Conservation (phyloP, 2,113 vertebrate species). For the Engystomops pustulosus region DNA sequence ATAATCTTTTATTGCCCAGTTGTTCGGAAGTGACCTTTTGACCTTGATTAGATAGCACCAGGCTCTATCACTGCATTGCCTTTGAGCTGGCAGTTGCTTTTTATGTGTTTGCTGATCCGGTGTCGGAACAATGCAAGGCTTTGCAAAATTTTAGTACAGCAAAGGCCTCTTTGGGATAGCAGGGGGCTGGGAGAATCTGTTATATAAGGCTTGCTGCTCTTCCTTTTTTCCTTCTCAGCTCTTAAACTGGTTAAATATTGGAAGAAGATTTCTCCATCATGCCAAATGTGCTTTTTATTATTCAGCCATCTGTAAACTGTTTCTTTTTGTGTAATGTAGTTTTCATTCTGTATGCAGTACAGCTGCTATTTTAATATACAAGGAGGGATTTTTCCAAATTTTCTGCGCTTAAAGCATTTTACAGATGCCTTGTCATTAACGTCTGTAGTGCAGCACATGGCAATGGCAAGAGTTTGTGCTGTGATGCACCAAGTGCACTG, state of each 20-base stretch:
- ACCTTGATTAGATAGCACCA: slow-evolving; percentile 98
- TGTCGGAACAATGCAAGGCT: slow-evolving; percentile 90
- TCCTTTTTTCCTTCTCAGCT: slow-evolving; percentile 21
- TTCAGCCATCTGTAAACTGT: slow-evolving; percentile 38
- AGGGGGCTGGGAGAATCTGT: slow-evolving; percentile 65
- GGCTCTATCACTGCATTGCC: slow-evolving; percentile 90
- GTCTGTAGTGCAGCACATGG: slow-evolving; percentile 3
- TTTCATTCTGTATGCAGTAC: slow-evolving; percentile 13
- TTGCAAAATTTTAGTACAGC: slow-evolving; percentile 78
- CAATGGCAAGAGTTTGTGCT: background rate
- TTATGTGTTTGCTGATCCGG: slow-evolving; percentile 81
- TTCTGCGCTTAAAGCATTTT: slow-evolving; percentile 22
- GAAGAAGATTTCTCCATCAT: slow-evolving; percentile 37
- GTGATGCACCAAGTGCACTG: background rate
- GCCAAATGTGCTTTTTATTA: slow-evolving; percentile 4
- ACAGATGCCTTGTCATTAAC: background rate
- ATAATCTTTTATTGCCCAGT: slow-evolving; percentile 99
- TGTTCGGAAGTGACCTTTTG: slow-evolving; percentile 99
- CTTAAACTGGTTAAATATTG: slow-evolving; percentile 42
- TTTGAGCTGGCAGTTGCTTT: slow-evolving; percentile 81
- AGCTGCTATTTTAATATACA: slow-evolving; percentile 45
- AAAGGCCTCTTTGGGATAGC: slow-evolving; percentile 66
- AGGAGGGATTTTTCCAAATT: slow-evolving; percentile 21
- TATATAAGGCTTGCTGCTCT: slow-evolving; percentile 43
- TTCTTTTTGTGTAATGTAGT: slow-evolving; percentile 38